Evolutionary conservation across 53 echinoderm and acorn worm species (phyloP), one percentile per base, ranked within the genome.

Genomic region (Pentamera pediparva): DNA sequence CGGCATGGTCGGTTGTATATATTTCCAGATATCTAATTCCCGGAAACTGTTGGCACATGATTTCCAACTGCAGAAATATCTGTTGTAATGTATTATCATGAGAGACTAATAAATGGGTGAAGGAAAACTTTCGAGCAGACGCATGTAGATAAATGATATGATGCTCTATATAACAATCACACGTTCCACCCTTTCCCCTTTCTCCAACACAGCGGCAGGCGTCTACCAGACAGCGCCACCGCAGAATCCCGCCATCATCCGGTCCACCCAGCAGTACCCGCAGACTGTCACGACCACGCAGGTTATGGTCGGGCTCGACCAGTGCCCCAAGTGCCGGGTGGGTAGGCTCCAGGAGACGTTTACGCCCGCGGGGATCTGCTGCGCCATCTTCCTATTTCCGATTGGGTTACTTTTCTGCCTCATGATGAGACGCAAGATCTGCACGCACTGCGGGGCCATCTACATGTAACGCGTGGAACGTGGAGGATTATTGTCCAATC

Each of bases 371-470:
- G 81, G 81, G 6, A 71, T 80, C 1, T 72, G 71, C 60, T 80
- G 81, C 60, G 81, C 81, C 6, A 73, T 80, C 33, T 72, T 80
- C 40, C 55, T 80, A 3, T 80, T 80, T 27, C 81, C 81, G 24
- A 71, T 80, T 45, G 81, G 81, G 32, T 15, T 80, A 4, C 10
- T 80, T 1, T 80, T 69, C 45, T 80, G 81, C 37, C 26, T 80
- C 40, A 71, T 71, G 31, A 80, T 80, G 81, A 73, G 73, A 36
- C 59, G 67, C 22, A 39, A 67, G 27, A n/a, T 56, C 11, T 80
- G 81, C 26, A 31, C 81, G 4, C 50, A 80, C 48, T 80, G 81
- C 35, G 81, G 81, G 13, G 81, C 81, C 1, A 62, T 80, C 19
- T 80, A 50, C 37, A 64, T 62, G 62, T 78, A 34, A 73, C 19